phyloP scores from a whole-genome alignment of 2,797 vertebrate genomes.

The Amblyraja radiata region DNA sequence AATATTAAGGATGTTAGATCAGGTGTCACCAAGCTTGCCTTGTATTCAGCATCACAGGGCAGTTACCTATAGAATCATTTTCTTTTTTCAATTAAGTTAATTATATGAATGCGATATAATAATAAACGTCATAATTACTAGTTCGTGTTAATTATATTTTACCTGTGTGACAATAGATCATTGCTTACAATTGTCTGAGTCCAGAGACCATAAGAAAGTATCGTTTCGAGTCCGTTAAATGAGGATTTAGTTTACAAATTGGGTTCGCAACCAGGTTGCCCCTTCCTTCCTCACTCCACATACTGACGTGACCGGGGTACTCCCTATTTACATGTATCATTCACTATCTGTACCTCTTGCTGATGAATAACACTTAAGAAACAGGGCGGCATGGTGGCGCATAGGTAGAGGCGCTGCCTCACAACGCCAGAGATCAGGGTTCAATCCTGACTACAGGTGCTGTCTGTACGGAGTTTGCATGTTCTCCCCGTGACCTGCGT shows the following conservation, averaged over 20 bases:
- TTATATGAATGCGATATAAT: conserved; percentile 14
- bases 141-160: conserved; percentile 20
- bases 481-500: no score
- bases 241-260: not conserved
- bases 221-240: not conserved
- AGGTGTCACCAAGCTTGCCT: not conserved
- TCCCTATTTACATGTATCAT: no score
- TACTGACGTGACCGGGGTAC: not conserved
- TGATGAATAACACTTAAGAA: not conserved
- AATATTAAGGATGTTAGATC: conserved; percentile 10
- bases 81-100: conserved; percentile 23
- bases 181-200: conserved; percentile 2
- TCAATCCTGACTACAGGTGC: no score
- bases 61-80: conserved; percentile 12
- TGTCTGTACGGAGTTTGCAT: no score
- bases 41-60: conserved; percentile 12
- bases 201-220: not conserved
- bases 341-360: no score
- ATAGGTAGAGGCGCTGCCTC: no score
- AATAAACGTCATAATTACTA: conserved; percentile 31
- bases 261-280: not conserved
- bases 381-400: no score
- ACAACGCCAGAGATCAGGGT: no score
- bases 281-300: no score
- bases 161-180: not conserved